Base-by-base conservation (phyloP, 2,888 invertebrate species). In the Blastobasis lacticolella region DNA sequence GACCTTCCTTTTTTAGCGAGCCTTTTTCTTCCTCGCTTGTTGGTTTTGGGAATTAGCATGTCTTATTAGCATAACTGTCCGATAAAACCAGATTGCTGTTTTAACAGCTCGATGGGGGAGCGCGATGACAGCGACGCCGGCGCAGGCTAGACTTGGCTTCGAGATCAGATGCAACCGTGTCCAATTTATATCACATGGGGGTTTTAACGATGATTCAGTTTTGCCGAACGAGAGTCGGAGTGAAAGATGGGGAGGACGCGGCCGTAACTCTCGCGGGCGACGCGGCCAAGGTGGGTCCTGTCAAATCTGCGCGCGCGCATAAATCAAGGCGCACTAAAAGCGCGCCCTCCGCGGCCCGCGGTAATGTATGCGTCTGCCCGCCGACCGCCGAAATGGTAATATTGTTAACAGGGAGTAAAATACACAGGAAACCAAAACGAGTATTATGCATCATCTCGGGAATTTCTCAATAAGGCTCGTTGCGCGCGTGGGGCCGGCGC, bases 1-100 rank as follows among this genome's bases (percentile, higher is more conserved):
- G 56, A 53, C 73, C 72, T 76, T 53, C 51, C 45, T 80, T 85
- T 84, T 81, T 86, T 79, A 69, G 71, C 41, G n/a, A 42, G 69
- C 64, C 66, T 71, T 78, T 79, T 78, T 74, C 69, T 70, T 71
- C 71, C 56, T 64, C 68, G 77, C 77, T 81, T 88, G 88, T 88
- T 88, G 88, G 84, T 88, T 88, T 88, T 87, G 76, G 80, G 78
- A 87, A 88, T 88, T 88, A 88, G 88, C 85, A 82, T 84, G 88
- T 87, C 88, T 86, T 86, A 84, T 88, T 87, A 86, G 80, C 87
- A 83, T 88, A 82, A 78, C 83, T 78, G 81, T 75, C 75, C 73
- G 85, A 84, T 86, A 85, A 78, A 66, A 71, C 68, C 58, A 71
- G 79, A 85, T 87, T 81, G 79, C 74, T 80, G 80, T 82, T 81